phyloP scores from a whole-genome alignment of 2,797 vertebrate genomes.

The Sebastes diploproa region DNA sequence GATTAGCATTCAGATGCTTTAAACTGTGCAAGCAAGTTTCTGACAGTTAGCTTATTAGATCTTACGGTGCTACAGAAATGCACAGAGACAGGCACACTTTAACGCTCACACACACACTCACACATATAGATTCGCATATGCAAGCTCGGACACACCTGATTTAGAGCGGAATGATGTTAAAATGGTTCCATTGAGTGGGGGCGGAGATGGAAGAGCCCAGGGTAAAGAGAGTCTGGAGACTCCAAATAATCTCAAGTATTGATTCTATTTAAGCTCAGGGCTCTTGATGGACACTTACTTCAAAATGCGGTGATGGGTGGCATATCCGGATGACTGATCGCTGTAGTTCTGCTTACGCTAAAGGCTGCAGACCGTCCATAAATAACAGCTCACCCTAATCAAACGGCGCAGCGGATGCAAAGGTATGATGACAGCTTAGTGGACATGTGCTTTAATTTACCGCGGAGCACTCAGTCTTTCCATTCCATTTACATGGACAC shows the following conservation, averaged over 20 bases:
- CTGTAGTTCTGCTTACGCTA: constrained; percentile 57
- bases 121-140: not conserved
- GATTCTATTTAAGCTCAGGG: constrained; percentile 70
- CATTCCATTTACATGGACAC: constrained; percentile 68
- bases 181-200: constrained; percentile 59
- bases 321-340: constrained; percentile 70
- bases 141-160: constrained; percentile 50
- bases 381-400: constrained; percentile 56
- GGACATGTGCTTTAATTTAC: constrained; percentile 54
- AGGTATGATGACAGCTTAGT: constrained; percentile 48
- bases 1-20: constrained; percentile 59
- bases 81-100: constrained; percentile 9
- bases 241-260: constrained; percentile 79
- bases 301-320: constrained; percentile 61
- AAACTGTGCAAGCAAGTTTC: constrained; percentile 28
- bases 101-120: not conserved
- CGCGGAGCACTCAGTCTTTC: constrained; percentile 49
- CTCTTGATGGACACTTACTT: constrained; percentile 65
- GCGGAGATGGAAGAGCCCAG: constrained; percentile 71
- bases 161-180: constrained; percentile 65
- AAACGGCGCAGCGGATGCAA: constrained; percentile 38
- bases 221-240: constrained; percentile 72
- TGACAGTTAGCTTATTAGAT: constrained; percentile 54
- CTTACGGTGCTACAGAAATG: constrained; percentile 5
- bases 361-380: constrained; percentile 56